Evolutionary conservation across 2,888 invertebrate genomes (phyloP).

Genomic region (Agonopterix arenella): DNA sequence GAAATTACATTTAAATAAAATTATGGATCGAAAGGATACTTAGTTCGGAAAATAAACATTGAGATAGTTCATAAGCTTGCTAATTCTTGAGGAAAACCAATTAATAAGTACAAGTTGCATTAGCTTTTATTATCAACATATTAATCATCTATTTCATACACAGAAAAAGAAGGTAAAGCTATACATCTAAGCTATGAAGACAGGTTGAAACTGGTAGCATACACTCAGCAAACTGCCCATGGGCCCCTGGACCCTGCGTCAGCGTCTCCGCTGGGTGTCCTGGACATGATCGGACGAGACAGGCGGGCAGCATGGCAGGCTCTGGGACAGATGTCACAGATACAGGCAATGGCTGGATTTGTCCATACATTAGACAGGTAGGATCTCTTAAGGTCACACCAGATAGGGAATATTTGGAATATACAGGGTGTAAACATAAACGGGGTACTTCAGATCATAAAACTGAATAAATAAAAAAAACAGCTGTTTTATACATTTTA

Average conservation of each 20-base stretch:
- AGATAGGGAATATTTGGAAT: too few species aligned
- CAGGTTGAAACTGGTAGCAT: conserved; percentile 92
- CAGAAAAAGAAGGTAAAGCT: conserved; percentile 99
- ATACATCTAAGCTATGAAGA: conserved; percentile 96
- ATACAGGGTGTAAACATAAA: too few species aligned
- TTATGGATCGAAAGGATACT: too few species aligned
- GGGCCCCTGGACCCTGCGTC: conserved; percentile 87
- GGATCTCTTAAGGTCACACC: background rate
- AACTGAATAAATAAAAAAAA: too few species aligned
- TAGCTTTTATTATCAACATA: background rate
- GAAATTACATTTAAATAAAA: too few species aligned
- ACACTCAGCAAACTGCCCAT: conserved; percentile 92
- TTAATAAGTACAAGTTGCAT: background rate
- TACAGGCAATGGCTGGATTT: conserved; percentile 95
- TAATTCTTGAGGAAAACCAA: background rate
- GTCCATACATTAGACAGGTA: conserved; percentile 88
- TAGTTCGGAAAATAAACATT: too few species aligned
- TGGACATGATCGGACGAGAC: conserved; percentile 97
- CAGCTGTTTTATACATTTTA: too few species aligned
- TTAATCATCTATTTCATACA: conserved; percentile 13
- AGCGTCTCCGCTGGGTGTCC: conserved; percentile 89
- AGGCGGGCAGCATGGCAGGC: conserved; percentile 95
- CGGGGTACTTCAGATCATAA: too few species aligned
- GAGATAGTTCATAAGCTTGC: too few species aligned
- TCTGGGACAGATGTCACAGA: conserved; percentile 88